Percentiles rank a stretch among this genome's conserved stretches.
Evolutionary conservation across 2,888 invertebrate species (phyloP).

Genomic region (Phyllotreta cruciferae): DNA sequence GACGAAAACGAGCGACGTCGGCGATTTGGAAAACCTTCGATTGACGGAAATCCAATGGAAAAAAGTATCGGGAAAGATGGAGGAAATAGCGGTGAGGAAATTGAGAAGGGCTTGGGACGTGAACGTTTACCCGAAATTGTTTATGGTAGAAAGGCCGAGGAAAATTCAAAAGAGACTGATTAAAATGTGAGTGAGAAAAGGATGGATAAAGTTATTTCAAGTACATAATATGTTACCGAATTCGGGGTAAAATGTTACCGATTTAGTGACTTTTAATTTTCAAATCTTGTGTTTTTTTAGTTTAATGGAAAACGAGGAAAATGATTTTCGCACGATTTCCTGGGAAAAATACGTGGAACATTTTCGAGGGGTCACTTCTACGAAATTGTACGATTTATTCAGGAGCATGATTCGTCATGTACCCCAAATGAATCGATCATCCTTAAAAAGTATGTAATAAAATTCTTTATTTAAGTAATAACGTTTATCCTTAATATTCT

Average conservation of each 20-base stretch:
- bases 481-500: too few relatives aligned
- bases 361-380: constrained; percentile 42
- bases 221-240: too few relatives aligned
- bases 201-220: too few relatives aligned
- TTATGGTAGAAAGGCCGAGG: constrained; percentile 30
- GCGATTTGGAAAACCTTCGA: constrained; percentile 37
- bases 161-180: constrained; percentile 37
- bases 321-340: constrained; percentile 43
- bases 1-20: constrained; percentile 27
- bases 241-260: too few relatives aligned
- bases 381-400: constrained; percentile 39
- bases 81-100: constrained; percentile 36
- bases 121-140: constrained; percentile 43
- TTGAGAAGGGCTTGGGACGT: constrained; percentile 41
- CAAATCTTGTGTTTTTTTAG: constrained; percentile 38
- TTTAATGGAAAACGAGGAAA: constrained; percentile 38
- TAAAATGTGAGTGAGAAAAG: constrained; percentile 38
- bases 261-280: too few relatives aligned
- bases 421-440: constrained; percentile 27
- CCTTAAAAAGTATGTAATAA: constrained; percentile 35
- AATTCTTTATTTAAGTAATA: not conserved
- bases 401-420: constrained; percentile 34
- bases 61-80: constrained; percentile 40
- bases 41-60: constrained; percentile 40
- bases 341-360: constrained; percentile 43